Evolutionary conservation across 2,113 vertebrate species (phyloP).

Genomic region (Oplegnathus fasciatus): DNA sequence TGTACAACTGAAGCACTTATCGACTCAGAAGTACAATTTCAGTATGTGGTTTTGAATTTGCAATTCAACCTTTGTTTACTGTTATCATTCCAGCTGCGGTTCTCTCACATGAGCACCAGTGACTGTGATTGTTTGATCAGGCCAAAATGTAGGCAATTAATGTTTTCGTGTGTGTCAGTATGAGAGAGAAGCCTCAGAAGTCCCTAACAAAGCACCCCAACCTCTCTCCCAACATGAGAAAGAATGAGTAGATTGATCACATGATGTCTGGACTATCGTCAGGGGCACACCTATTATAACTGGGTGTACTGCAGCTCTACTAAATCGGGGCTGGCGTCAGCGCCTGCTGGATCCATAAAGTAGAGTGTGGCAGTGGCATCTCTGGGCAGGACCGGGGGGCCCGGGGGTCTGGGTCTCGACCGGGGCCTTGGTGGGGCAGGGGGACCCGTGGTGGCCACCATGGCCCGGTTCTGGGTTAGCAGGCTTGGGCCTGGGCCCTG

Average conservation of each 20-base stretch:
- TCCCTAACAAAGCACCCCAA: constrained; percentile 69
- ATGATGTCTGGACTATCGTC: constrained; percentile 78
- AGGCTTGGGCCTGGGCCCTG: constrained; percentile 76
- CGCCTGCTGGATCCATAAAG: constrained; percentile 87
- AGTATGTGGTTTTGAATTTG: constrained; percentile 51
- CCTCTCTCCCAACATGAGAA: constrained; percentile 80
- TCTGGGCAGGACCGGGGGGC: constrained; percentile 84
- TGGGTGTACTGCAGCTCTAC: constrained; percentile 89
- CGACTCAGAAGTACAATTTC: constrained; percentile 72
- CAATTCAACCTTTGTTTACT: constrained; percentile 10
- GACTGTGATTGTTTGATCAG: constrained; percentile 18
- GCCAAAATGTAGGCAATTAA: constrained; percentile 5
- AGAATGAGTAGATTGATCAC: constrained; percentile 79
- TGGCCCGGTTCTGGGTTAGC: constrained; percentile 79
- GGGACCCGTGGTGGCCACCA: constrained; percentile 74
- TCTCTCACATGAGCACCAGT: constrained; percentile 62
- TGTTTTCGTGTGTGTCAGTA: constrained; percentile 29
- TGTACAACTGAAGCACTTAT: constrained; percentile 70
- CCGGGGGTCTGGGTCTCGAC: constrained; percentile 83
- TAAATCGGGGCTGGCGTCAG: constrained; percentile 86
- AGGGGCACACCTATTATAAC: constrained; percentile 87
- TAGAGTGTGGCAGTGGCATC: constrained; percentile 89
- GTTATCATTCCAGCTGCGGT: constrained; percentile 40
- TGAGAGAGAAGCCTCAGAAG: constrained; percentile 68
- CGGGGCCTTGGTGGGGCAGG: constrained; percentile 80